These are phyloP conservation scores for Triplophysa bombifrons DNA, from an alignment of 2,797 vertebrate species.

Conservation along the genomic window DNA sequence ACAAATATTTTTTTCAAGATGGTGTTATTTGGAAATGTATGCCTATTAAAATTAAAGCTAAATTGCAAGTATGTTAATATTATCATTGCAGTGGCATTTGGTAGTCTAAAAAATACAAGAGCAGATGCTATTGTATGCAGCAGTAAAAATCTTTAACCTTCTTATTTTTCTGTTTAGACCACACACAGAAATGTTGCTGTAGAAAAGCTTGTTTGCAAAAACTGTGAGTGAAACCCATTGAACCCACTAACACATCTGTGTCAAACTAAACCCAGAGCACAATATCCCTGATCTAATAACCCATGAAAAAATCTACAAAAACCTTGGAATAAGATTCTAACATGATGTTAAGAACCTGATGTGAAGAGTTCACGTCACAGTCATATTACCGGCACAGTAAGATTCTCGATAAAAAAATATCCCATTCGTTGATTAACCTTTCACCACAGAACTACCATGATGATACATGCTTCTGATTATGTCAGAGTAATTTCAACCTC, in stretches of 20 bases:
- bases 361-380: neutral
- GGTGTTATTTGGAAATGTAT: too few species aligned
- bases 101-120: constrained; percentile 1
- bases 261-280: neutral
- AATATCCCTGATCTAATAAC: neutral
- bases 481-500: too few species aligned
- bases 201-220: neutral
- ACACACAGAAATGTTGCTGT: neutral
- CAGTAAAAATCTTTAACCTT: neutral
- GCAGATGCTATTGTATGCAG: neutral
- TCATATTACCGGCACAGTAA: neutral
- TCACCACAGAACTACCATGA: too few species aligned
- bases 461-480: too few species aligned
- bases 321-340: neutral
- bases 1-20: too few species aligned
- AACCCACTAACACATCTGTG: neutral
- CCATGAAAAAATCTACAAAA: neutral
- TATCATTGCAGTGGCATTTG: neutral
- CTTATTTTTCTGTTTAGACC: neutral
- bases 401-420: neutral
- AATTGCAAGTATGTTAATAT: too few species aligned
- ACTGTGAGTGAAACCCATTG: neutral
- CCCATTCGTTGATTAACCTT: neutral
- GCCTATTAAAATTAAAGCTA: too few species aligned
- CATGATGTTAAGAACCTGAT: neutral